These are phyloP conservation scores for Ictidomys tridecemlineatus DNA, from an alignment of 2,113 vertebrate genomes.

Conservation along the genomic window DNA sequence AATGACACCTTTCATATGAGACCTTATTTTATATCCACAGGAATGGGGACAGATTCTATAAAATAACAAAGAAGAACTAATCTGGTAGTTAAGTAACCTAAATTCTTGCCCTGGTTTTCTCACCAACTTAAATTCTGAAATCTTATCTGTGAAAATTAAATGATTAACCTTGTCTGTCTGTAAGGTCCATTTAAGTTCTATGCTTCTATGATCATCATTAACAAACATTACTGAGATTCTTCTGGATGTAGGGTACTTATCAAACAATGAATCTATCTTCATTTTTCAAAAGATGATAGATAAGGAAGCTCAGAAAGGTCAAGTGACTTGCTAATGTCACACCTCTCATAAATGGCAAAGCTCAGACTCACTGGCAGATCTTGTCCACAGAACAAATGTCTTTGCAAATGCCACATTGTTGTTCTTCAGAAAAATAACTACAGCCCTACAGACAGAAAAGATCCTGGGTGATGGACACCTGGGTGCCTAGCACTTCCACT, in stretches of 20 bases:
- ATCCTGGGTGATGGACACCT: not conserved
- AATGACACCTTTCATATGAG: conserved; percentile 41
- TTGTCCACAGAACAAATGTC: not conserved
- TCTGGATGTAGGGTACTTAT: not conserved
- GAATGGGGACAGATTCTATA: conserved; percentile 52
- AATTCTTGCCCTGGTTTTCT: conserved; percentile 68
- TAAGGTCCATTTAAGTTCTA: not conserved
- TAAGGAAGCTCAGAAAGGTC: not conserved
- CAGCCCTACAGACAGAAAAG: not conserved
- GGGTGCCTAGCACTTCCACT: no score
- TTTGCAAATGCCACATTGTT: not conserved
- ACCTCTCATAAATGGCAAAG: not conserved
- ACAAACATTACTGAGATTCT: not conserved
- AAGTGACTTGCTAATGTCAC: conserved; percentile 4
- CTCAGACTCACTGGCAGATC: not conserved
- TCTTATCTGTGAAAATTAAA: conserved; percentile 35
- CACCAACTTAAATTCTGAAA: conserved; percentile 46
- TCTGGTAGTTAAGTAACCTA: conserved; percentile 61
- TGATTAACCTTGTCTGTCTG: not conserved
- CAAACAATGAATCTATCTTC: not conserved
- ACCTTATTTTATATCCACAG: conserved; percentile 61
- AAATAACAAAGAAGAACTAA: conserved; percentile 56
- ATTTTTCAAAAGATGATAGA: not conserved
- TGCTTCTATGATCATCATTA: not conserved
- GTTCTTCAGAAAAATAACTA: not conserved